Conservation (phyloP, 1,140 invertebrate species). For the Drosophila ficusphila region DNA sequence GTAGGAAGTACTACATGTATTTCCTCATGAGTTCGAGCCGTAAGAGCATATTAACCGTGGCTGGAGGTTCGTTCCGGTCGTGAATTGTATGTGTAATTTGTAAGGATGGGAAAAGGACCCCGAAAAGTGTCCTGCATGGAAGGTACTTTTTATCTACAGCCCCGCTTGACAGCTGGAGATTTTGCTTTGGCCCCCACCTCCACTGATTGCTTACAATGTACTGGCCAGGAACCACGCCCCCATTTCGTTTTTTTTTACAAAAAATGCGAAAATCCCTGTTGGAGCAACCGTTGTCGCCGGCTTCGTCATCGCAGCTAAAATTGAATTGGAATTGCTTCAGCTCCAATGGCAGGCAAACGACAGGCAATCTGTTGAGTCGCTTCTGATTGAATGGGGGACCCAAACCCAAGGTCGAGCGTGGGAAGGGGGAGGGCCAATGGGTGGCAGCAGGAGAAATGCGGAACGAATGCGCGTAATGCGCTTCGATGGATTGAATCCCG, state of each 20-base stretch:
- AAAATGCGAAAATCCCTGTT: conserved; percentile 69
- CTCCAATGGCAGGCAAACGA: conserved; percentile 76
- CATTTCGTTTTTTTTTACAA: conserved; percentile 33
- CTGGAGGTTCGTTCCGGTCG: conserved; percentile 6
- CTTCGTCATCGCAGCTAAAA: conserved; percentile 67
- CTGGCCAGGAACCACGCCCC: conserved; percentile 12
- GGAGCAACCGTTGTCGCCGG: conserved; percentile 40
- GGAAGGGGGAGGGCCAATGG: neutral
- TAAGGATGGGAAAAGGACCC: neutral
- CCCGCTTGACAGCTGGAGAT: conserved; percentile 64
- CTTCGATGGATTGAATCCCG: conserved; percentile 41
- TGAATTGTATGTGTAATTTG: conserved; percentile 9
- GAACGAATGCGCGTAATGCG: conserved; percentile 64
- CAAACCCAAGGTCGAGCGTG: conserved; percentile 1
- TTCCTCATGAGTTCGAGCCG: conserved; percentile 6
- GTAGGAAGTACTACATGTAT: neutral
- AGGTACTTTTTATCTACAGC: conserved; percentile 68
- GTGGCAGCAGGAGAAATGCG: conserved; percentile 2
- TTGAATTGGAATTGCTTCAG: conserved; percentile 80
- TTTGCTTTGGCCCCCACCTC: conserved; percentile 12
- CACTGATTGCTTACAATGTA: conserved; percentile 68
- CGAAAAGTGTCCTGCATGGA: conserved; percentile 24
- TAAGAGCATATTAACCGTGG: conserved; percentile 60
- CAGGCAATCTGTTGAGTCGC: conserved; percentile 79
- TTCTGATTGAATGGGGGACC: conserved; percentile 65